Base-by-base conservation (phyloP, 2,888 invertebrate genomes). In the Ennomos erosarius region DNA sequence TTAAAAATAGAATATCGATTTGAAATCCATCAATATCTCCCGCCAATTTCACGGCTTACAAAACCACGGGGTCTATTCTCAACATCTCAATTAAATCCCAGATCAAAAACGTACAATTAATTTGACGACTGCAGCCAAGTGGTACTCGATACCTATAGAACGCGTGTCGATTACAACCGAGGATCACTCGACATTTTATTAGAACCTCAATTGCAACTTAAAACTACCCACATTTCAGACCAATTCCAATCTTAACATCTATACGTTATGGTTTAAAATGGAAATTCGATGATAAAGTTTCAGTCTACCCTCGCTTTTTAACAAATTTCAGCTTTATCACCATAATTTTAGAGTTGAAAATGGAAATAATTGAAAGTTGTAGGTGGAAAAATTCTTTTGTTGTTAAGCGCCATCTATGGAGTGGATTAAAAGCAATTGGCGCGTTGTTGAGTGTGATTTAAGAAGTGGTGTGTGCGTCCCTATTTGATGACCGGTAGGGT, bases 381-480 rank as follows among this genome's bases (percentile, higher is more conserved):
- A 71, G 59, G 53, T 54, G 54, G 71, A 74, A 68, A 61, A 62
- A 68, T 72, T 69, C 77, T 81, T 82, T 83, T 85, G 85, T 79
- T 79, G 78, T 80, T 69, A 74, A 77, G 69, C 76, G 79, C 80
- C 82, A 81, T 85, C 80, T 80, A 79, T 85, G 73, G 78, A 88
- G 85, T 86, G 85, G 88, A 88, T 88, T 87, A 87, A 84, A 84
- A 87, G 88, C 83, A 86, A 88, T 87, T 88, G 85, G 80, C 83
- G 75, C 76, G 71, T 74, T 73, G 75, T 78, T 67, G 81, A 86
- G 86, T 81, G 85, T 78, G 82, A 81, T 81, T 82, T 81, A 78
- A 80, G 81, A 78, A 80, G 74, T 72, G 47, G 51, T 56, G 40
- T 58, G 59, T 53, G 59, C 65, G 62, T 60, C 64, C 67, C 58